phyloP scores from a whole-genome alignment of 2,797 vertebrate genomes.

The Peromyscus nudipes region DNA sequence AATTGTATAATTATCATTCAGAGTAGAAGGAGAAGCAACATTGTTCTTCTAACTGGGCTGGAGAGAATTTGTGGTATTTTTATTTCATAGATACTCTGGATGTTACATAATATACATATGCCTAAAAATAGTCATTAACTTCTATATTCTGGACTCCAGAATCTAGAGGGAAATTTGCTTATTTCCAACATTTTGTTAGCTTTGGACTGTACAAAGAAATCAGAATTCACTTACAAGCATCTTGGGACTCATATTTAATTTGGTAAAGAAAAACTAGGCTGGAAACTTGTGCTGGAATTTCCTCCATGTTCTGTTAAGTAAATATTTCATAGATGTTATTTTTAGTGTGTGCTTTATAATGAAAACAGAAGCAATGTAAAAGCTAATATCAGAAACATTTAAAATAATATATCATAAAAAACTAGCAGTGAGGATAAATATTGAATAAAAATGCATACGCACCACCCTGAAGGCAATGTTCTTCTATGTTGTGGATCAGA shows the following conservation, averaged over 20 bases:
- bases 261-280: neutral
- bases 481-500: neutral
- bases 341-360: neutral
- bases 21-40: neutral
- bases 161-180: neutral
- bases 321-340: constrained; percentile 4
- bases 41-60: neutral
- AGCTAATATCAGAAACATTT: neutral
- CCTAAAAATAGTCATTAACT: neutral
- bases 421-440: neutral
- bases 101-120: neutral
- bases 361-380: constrained; percentile 33
- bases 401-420: constrained; percentile 36
- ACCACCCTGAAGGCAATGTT: constrained; percentile 4
- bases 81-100: neutral
- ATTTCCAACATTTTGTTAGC: neutral
- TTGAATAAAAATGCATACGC: neutral
- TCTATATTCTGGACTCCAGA: neutral
- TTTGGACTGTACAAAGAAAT: neutral
- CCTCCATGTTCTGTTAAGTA: neutral
- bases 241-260: constrained; percentile 29
- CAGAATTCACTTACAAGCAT: constrained; percentile 27
- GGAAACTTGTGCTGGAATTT: neutral
- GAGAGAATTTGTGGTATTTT: neutral
- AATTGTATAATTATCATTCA: neutral